These are phyloP conservation scores for Syngnathoides biaculeatus DNA, from an alignment of 2,113 vertebrate genomes.

Conservation along the genomic window DNA sequence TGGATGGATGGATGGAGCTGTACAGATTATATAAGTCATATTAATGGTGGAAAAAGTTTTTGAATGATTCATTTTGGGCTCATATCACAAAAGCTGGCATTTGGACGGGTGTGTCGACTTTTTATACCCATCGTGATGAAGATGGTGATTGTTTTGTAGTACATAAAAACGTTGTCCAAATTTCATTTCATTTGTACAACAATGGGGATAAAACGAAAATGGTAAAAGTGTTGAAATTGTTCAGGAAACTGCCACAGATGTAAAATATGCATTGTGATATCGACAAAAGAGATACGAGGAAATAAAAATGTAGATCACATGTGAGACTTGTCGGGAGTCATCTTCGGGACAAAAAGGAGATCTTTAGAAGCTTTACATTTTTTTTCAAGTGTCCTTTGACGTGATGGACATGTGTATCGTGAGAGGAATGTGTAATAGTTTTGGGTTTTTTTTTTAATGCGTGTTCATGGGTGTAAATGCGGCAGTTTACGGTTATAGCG, in stretches of 20 bases:
- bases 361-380: not conserved
- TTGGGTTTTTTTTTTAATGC: not conserved
- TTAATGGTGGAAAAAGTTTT: not conserved
- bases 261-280: too few relatives aligned
- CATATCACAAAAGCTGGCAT: not conserved
- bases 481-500: constrained; percentile 45
- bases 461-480: constrained; percentile 32
- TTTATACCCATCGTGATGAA: not conserved
- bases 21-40: not conserved
- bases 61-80: not conserved
- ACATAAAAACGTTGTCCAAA: too few relatives aligned
- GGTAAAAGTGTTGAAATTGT: not conserved
- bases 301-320: not conserved
- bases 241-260: not conserved
- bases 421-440: not conserved
- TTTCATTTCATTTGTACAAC: too few relatives aligned
- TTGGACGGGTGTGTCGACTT: not conserved
- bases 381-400: not conserved
- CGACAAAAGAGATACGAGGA: not conserved
- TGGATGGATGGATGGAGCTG: not conserved
- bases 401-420: not conserved
- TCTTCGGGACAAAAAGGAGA: not conserved
- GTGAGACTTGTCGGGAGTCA: not conserved
- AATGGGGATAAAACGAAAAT: not conserved
- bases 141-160: not conserved